Percentiles rank a stretch among this genome's conserved stretches.
These are phyloP conservation scores for Clunio marinus DNA, from an alignment of 2,888 invertebrate genomes.

Conservation along the genomic window DNA sequence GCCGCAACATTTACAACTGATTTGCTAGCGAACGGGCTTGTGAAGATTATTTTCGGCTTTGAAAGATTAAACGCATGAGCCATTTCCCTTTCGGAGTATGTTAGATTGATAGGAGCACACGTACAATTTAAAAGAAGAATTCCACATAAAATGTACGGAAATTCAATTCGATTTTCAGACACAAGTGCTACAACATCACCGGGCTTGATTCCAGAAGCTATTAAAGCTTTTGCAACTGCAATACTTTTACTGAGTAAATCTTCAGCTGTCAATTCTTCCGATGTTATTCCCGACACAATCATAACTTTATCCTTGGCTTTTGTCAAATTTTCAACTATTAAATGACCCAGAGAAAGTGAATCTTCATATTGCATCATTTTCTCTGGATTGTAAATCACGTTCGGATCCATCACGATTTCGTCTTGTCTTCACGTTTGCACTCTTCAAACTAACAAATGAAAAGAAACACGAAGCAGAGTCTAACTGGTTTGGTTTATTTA, in stretches of 20 bases:
- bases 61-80: slow-evolving; percentile 32
- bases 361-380: not conserved
- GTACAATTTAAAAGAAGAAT: not conserved
- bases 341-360: slow-evolving; percentile 1
- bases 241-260: not conserved
- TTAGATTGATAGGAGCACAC: slow-evolving; percentile 22
- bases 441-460: too few relatives aligned
- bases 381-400: not conserved
- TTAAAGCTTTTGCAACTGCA: not conserved
- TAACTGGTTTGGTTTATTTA: too few relatives aligned
- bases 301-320: slow-evolving; percentile 3
- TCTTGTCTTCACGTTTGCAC: too few relatives aligned
- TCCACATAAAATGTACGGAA: slow-evolving; percentile 9
- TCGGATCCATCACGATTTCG: not conserved
- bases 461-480: too few relatives aligned
- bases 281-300: not conserved
- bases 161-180: slow-evolving; percentile 38
- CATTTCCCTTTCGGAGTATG: slow-evolving; percentile 29
- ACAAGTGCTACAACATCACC: slow-evolving; percentile 14
- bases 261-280: slow-evolving; percentile 14
- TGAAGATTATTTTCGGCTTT: slow-evolving; percentile 34
- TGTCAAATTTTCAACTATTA: not conserved
- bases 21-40: not conserved
- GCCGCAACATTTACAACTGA: slow-evolving; percentile 45
- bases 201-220: slow-evolving; percentile 2